A percentile compares a stretch with the other conserved stretches of the same genome.
These are phyloP conservation scores for Cyclina sinensis DNA, from an alignment of 1,140 invertebrate genomes.

Conservation along the genomic window DNA sequence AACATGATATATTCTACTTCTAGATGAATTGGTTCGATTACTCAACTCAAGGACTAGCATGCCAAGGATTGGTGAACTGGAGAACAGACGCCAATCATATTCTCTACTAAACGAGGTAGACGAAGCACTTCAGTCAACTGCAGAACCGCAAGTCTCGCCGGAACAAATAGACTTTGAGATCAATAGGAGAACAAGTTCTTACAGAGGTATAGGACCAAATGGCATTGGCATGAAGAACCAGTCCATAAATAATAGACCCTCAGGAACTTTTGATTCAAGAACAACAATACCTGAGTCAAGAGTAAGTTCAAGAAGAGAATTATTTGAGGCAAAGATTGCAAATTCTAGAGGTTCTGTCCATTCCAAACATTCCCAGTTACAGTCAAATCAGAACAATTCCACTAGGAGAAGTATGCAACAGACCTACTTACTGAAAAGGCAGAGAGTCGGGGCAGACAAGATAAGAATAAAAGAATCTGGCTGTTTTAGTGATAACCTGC, in stretches of 20 bases:
- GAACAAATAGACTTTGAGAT: slow-evolving; percentile 9
- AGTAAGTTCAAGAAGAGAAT: not conserved
- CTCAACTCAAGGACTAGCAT: not conserved
- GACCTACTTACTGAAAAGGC: no score
- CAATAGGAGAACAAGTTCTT: not conserved
- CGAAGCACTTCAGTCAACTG: not conserved
- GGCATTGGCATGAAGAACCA: not conserved
- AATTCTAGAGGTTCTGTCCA: no score
- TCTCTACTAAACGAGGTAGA: not conserved
- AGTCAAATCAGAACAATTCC: no score
- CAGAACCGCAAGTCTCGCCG: not conserved
- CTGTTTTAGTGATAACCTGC: no score
- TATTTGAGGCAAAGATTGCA: no score
- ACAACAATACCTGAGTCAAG: not conserved
- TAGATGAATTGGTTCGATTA: not conserved
- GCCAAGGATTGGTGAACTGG: not conserved
- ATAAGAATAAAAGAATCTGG: no score
- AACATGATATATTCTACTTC: no score
- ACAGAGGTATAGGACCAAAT: not conserved
- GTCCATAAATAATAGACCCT: not conserved
- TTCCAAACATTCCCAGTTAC: no score
- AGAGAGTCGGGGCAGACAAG: no score
- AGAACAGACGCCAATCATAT: not conserved
- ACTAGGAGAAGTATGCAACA: no score
- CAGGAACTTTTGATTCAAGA: not conserved